These are phyloP conservation scores for Lasioglossum albipes DNA, from an alignment of 1,140 invertebrate species.

Conservation along the genomic window DNA sequence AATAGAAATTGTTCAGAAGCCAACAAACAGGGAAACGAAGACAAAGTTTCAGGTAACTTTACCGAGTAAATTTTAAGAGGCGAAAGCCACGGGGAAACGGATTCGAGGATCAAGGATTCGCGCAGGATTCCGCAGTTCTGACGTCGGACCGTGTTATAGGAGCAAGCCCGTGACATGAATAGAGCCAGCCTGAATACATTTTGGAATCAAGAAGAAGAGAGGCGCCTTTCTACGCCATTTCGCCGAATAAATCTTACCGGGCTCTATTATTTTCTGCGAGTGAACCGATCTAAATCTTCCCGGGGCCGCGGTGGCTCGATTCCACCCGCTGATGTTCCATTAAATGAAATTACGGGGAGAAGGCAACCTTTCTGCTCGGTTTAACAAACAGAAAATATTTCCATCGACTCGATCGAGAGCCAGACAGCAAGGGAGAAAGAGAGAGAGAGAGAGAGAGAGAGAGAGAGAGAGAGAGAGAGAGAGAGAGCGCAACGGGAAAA, in stretches of 20 bases:
- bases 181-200: slow-evolving; percentile 25
- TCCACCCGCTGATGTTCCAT: not conserved
- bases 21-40: too few species aligned
- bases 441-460: not conserved
- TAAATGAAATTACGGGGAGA: not conserved
- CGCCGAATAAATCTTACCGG: slow-evolving; percentile 23
- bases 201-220: slow-evolving; percentile 11
- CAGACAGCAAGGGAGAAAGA: too few species aligned
- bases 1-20: too few species aligned
- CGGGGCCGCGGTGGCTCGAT: not conserved
- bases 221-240: slow-evolving; percentile 22
- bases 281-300: slow-evolving; percentile 8
- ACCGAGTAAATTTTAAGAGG: not conserved
- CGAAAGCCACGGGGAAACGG: too few species aligned
- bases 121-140: slow-evolving; percentile 13
- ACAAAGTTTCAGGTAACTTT: not conserved
- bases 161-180: slow-evolving; percentile 14
- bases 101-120: not conserved
- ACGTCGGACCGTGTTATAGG: slow-evolving; percentile 5
- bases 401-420: not conserved
- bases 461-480: too few species aligned
- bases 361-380: not conserved
- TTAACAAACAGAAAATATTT: not conserved
- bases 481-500: not conserved
- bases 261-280: slow-evolving; percentile 10